Conservation (phyloP, 2,888 invertebrate species). For the Lucinisca nassula region DNA sequence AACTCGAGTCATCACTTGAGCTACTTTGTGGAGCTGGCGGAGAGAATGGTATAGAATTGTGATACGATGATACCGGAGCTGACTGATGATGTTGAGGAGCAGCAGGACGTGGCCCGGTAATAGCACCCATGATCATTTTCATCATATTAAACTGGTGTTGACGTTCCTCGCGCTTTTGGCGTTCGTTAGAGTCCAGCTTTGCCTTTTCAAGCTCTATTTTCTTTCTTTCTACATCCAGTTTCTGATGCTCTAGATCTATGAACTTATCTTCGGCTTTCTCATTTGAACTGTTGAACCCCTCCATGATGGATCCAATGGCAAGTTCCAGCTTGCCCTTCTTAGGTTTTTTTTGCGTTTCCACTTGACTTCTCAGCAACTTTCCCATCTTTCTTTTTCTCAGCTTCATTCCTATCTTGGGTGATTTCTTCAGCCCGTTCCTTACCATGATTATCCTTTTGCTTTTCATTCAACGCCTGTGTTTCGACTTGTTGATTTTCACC, state of each 20-base stretch:
- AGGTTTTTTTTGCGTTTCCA: slow-evolving; percentile 5
- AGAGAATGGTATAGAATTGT: too few relatives aligned
- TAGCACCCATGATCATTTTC: slow-evolving; percentile 29
- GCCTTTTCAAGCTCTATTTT: slow-evolving; percentile 24
- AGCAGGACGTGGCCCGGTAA: too few relatives aligned
- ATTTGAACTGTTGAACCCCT: neutral
- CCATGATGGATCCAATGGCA: slow-evolving; percentile 28
- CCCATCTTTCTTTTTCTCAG: neutral
- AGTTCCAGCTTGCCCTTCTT: neutral
- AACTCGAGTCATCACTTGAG: too few relatives aligned
- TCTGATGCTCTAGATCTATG: neutral
- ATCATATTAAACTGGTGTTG: slow-evolving; percentile 28
- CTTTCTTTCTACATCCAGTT: slow-evolving; percentile 9
- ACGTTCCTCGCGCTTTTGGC: slow-evolving; percentile 24
- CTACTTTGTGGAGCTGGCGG: too few relatives aligned
- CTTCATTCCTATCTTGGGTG: slow-evolving; percentile 1
- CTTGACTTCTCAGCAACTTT: neutral
- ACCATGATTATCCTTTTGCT: too few relatives aligned
- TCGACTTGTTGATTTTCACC: too few relatives aligned
- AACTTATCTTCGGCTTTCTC: slow-evolving; percentile 11
- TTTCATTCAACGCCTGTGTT: too few relatives aligned
- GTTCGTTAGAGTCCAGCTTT: slow-evolving; percentile 24
- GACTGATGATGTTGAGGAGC: too few relatives aligned
- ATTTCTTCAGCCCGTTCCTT: neutral
- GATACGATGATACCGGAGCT: too few relatives aligned